Evolutionary conservation across 2,888 invertebrate genomes (phyloP).

Genomic region (Brachycybe producta): DNA sequence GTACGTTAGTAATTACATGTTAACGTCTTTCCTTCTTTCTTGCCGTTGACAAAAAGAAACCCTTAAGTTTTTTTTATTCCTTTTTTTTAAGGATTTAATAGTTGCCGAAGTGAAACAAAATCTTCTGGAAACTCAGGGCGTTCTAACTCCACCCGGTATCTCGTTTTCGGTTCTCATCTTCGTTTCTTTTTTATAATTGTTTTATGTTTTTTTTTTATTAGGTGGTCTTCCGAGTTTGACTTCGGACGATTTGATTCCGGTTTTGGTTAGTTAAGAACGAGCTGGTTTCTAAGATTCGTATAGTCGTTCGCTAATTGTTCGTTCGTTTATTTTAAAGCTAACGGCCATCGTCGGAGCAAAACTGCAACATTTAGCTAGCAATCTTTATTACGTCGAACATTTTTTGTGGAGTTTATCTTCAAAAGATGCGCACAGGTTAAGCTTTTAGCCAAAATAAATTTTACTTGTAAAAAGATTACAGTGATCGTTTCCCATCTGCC

Average conservation of each 20-base stretch:
- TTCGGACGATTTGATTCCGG: slow-evolving; percentile 33
- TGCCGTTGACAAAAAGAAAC: neutral
- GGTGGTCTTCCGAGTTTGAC: slow-evolving; percentile 28
- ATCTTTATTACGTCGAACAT: slow-evolving; percentile 29
- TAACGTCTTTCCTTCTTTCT: neutral
- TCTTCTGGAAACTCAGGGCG: slow-evolving; percentile 5
- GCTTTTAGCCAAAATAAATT: neutral
- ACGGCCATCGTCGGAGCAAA: slow-evolving; percentile 29
- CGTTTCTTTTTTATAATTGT: no score
- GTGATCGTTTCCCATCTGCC: no score
- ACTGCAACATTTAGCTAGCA: slow-evolving; percentile 28
- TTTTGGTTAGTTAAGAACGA: slow-evolving; percentile 24
- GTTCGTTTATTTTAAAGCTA: slow-evolving; percentile 17
- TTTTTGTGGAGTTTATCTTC: slow-evolving; percentile 13
- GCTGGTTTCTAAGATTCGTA: neutral
- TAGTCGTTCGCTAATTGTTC: neutral
- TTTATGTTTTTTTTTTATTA: no score
- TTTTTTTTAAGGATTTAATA: slow-evolving; percentile 10
- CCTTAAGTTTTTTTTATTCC: neutral
- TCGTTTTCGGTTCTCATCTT: no score
- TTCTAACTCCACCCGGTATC: neutral
- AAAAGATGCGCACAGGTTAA: slow-evolving; percentile 10
- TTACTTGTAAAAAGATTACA: neutral
- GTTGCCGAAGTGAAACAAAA: slow-evolving; percentile 11
- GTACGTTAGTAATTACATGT: slow-evolving; percentile 24